Conservation (phyloP, 2,113 vertebrate genomes). For the Mormoops blainvillei region DNA sequence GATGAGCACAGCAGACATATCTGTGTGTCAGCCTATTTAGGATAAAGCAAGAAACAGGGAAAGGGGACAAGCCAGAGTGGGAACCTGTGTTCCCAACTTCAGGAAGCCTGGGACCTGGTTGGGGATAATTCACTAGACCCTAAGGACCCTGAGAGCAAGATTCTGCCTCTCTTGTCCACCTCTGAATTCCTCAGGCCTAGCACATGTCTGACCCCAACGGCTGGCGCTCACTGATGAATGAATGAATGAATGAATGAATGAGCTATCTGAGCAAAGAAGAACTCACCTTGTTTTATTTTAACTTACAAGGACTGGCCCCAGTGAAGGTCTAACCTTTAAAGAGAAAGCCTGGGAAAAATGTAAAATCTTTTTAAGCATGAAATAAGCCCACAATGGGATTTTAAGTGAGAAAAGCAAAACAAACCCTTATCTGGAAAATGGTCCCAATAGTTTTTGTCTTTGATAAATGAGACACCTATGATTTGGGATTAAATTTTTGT, state of each 20-base stretch:
- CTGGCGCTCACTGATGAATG: neutral
- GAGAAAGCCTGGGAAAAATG: neutral
- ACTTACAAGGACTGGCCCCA: neutral
- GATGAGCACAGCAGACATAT: neutral
- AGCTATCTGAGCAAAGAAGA: neutral
- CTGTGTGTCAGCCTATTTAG: neutral
- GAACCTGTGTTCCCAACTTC: neutral
- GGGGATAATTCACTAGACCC: neutral
- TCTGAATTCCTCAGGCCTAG: neutral
- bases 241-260: neutral
- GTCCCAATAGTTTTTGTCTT: neutral
- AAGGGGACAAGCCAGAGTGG: neutral
- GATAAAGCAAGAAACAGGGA: neutral
- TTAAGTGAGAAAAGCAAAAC: slow-evolving; percentile 6
- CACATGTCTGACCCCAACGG: neutral
- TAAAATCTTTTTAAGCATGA: neutral
- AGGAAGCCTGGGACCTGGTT: neutral
- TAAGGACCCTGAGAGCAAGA: neutral
- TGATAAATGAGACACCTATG: slow-evolving; percentile 29
- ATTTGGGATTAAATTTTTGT: neutral
- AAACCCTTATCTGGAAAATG: neutral
- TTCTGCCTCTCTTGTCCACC: neutral
- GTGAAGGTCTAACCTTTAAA: neutral
- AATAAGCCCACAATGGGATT: neutral
- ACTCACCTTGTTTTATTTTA: neutral